phyloP scores from a whole-genome alignment of 2,888 invertebrate species.

The Pelosia muscerda region DNA sequence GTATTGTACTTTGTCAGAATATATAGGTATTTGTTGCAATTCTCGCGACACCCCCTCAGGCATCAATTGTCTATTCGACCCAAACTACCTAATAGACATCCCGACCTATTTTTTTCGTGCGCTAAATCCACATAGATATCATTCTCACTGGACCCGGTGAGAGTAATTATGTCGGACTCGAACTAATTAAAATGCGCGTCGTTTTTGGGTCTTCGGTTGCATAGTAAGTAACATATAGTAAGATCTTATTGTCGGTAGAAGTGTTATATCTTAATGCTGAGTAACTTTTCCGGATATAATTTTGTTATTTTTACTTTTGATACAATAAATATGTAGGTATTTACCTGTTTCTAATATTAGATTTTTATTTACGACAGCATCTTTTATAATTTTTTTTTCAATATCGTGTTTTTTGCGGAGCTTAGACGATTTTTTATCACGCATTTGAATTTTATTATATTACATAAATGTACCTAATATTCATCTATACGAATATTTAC shows the following conservation, averaged over 20 bases:
- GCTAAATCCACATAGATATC: no score
- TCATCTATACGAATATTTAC: no score
- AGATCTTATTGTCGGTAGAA: neutral
- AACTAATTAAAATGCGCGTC: neutral
- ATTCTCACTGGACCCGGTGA: no score
- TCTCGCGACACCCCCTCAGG: no score
- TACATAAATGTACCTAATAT: neutral
- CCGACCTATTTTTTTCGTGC: no score
- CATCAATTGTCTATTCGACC: no score
- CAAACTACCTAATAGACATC: no score
- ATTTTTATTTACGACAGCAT: conserved; percentile 37
- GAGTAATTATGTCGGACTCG: neutral
- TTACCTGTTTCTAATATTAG: conserved; percentile 30
- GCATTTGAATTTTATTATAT: conserved; percentile 6
- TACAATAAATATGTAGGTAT: conserved; percentile 30
- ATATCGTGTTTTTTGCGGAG: conserved; percentile 17
- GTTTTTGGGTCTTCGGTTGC: no score
- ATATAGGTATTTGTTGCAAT: no score
- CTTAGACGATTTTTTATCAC: conserved; percentile 35
- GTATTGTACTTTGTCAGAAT: no score
- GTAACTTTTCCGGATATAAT: neutral
- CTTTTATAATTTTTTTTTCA: conserved; percentile 33
- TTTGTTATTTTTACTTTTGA: conserved; percentile 29
- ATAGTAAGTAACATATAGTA: no score
- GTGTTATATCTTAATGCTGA: neutral